A percentile compares a stretch with the other conserved stretches of the same genome.
Evolutionary conservation across 2,797 vertebrate genomes (phyloP).

Genomic region (Gymnoscopelus microlampas): DNA sequence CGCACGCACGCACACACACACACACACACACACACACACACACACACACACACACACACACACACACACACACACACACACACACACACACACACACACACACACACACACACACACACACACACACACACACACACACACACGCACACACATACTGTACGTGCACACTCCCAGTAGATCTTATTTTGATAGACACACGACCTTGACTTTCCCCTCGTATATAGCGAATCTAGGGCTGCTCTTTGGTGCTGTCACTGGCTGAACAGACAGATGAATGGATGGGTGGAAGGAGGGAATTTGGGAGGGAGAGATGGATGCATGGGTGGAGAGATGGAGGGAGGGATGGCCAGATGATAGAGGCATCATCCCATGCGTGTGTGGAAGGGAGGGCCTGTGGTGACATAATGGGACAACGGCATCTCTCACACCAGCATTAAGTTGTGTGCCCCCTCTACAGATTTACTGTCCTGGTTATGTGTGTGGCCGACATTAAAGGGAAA

Average conservation of each 20-base stretch:
- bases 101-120: constrained; percentile 3
- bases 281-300: constrained; percentile 25
- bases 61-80: constrained; percentile 6
- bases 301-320: no score
- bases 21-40: constrained; percentile 24
- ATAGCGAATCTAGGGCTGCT: constrained; percentile 46
- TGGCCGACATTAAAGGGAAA: not conserved
- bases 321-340: constrained; percentile 6
- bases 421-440: constrained; percentile 30
- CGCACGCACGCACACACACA: constrained; percentile 10
- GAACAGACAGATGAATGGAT: constrained; percentile 66
- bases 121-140: constrained; percentile 25
- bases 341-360: constrained; percentile 73
- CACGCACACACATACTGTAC: no score
- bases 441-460: constrained; percentile 20
- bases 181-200: constrained; percentile 67
- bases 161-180: constrained; percentile 38
- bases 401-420: constrained; percentile 58
- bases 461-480: constrained; percentile 39
- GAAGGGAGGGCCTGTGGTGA: constrained; percentile 41
- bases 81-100: constrained; percentile 1
- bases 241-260: constrained; percentile 69
- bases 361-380: constrained; percentile 65
- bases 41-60: no score
- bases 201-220: constrained; percentile 71